Evolutionary conservation across 2,888 invertebrate genomes (phyloP).

Genomic region (Galeopsomyia nigrocyanea): DNA sequence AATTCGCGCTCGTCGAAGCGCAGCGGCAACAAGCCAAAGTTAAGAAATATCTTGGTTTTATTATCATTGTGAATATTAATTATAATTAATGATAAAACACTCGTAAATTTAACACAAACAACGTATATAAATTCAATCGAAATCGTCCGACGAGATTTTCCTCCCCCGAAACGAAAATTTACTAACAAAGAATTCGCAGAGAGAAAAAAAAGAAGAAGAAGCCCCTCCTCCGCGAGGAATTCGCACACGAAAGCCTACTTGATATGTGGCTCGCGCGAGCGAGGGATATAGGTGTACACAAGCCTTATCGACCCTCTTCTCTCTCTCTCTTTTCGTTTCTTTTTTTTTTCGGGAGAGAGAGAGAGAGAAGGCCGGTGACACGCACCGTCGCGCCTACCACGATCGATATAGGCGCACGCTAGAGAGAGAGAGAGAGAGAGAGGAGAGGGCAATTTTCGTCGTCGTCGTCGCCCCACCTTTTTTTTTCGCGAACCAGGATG

Average conservation of each 20-base stretch:
- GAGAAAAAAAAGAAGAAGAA: no score
- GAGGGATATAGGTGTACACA: neutral
- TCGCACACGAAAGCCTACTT: neutral
- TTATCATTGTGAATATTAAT: neutral
- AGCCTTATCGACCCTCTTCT: neutral
- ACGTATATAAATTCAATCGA: neutral
- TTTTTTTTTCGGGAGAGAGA: conserved; percentile 10
- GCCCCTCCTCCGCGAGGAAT: no score
- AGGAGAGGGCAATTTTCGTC: neutral
- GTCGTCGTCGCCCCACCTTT: no score
- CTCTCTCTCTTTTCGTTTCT: conserved; percentile 17
- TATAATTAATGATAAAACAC: neutral
- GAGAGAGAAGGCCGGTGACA: neutral
- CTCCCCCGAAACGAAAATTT: neutral
- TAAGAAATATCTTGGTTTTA: neutral
- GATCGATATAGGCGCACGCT: conserved; percentile 10
- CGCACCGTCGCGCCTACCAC: neutral
- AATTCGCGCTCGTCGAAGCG: conserved; percentile 23
- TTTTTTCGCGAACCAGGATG: no score
- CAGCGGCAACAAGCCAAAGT: neutral
- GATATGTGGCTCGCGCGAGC: conserved; percentile 7
- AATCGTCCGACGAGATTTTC: no score
- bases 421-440: neutral
- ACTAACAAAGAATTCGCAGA: neutral
- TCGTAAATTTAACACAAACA: neutral